Conservation (phyloP, 2,797 vertebrate species). For the Lagocephalus sceleratus region DNA sequence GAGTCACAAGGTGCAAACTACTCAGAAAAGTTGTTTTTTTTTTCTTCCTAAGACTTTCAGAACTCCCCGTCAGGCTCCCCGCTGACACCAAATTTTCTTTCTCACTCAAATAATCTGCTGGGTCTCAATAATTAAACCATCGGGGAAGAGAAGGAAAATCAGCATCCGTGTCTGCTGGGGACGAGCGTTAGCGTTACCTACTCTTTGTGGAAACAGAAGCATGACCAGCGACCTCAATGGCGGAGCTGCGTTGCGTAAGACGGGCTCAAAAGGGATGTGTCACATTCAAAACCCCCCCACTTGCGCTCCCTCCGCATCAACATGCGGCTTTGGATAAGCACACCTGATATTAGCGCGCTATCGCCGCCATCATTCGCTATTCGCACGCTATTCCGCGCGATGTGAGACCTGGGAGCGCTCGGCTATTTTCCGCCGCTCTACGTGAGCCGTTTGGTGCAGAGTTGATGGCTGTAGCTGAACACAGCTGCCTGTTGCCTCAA, state of each 20-base stretch:
- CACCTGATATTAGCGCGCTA: too few species aligned
- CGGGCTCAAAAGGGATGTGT: neutral
- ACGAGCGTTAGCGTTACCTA: conserved; percentile 7
- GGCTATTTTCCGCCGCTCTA: too few species aligned
- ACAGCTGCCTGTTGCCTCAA: neutral
- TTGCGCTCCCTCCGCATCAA: too few species aligned
- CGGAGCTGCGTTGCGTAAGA: neutral
- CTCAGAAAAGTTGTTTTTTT: conserved; percentile 5
- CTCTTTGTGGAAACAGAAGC: conserved; percentile 19
- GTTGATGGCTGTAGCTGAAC: too few species aligned
- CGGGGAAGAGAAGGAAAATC: conserved; percentile 28
- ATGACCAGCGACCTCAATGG: conserved; percentile 19
- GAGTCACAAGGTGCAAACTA: conserved; percentile 11
- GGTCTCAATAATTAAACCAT: conserved; percentile 58
- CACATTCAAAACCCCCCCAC: neutral
- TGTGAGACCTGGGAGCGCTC: too few species aligned
- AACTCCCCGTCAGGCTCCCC: conserved; percentile 17
- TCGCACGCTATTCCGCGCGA: too few species aligned
- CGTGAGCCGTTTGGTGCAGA: too few species aligned
- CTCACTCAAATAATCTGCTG: conserved; percentile 34
- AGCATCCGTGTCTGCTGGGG: conserved; percentile 5
- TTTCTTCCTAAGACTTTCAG: conserved; percentile 2
- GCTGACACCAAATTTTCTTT: conserved; percentile 31
- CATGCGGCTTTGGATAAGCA: too few species aligned
- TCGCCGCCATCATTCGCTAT: too few species aligned